Evolutionary conservation across 2,113 vertebrate genomes (phyloP).

Genomic region (Platichthys stellatus): DNA sequence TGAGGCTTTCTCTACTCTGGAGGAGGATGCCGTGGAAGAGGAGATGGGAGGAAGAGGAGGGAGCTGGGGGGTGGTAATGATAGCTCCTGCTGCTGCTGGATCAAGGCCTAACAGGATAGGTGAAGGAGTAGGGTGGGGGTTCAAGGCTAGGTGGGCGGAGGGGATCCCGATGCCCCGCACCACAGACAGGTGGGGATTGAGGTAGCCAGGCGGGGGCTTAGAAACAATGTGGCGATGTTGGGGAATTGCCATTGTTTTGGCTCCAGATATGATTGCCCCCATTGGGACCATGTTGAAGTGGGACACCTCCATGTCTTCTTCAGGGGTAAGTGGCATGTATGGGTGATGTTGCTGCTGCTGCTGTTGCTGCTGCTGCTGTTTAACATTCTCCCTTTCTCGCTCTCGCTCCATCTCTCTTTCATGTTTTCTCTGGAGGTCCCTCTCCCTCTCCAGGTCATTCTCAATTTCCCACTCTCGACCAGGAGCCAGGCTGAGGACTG

Average conservation of each 20-base stretch:
- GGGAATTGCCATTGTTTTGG: conserved; percentile 71
- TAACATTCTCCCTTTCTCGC: conserved; percentile 50
- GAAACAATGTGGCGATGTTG: conserved; percentile 83
- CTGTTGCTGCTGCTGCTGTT: conserved; percentile 60
- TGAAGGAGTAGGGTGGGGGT: conserved; percentile 72
- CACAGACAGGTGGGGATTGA: conserved; percentile 79
- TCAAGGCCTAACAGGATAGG: conserved; percentile 79
- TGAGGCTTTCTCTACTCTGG: conserved; percentile 77
- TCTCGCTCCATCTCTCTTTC: conserved; percentile 69
- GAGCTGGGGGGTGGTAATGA: conserved; percentile 77
- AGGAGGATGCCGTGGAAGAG: conserved; percentile 67
- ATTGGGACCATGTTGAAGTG: conserved; percentile 81
- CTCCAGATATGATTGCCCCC: conserved; percentile 68
- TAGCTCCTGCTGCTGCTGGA: conserved; percentile 57
- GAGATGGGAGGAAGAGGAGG: conserved; percentile 78
- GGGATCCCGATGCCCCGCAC: conserved; percentile 79
- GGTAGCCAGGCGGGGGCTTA: conserved; percentile 82
- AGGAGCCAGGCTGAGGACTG: conserved; percentile 73
- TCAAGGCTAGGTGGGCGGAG: conserved; percentile 75
- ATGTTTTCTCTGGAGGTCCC: conserved; percentile 67
- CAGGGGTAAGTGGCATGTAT: conserved; percentile 80
- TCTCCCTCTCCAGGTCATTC: conserved; percentile 68
- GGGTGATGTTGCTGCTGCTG: conserved; percentile 71
- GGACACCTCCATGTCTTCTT: conserved; percentile 85
- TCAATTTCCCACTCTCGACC: conserved; percentile 74